Conservation (phyloP, 2,888 invertebrate species). For the Gari tellinella region DNA sequence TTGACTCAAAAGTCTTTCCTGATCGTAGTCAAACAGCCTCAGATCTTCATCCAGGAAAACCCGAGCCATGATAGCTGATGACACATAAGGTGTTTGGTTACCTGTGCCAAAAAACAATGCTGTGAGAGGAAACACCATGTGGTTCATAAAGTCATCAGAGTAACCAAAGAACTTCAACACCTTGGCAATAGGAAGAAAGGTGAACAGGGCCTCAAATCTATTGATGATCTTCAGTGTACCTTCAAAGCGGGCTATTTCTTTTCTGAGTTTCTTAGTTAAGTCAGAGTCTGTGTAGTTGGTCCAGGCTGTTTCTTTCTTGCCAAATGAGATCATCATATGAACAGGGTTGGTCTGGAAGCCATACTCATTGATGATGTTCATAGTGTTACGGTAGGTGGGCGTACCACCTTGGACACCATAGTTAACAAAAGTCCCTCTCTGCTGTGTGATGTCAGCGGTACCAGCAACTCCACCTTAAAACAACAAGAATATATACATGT, state of each 20-base stretch:
- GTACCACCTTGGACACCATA: conserved; percentile 73
- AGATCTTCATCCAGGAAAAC: conserved; percentile 77
- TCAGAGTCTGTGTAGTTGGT: conserved; percentile 73
- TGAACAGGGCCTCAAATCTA: conserved; percentile 70
- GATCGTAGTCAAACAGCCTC: conserved; percentile 74
- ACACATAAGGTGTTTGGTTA: conserved; percentile 75
- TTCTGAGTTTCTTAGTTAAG: conserved; percentile 60
- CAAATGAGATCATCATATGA: conserved; percentile 76
- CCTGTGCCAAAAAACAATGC: conserved; percentile 79
- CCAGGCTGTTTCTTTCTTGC: conserved; percentile 73
- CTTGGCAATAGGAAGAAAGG: conserved; percentile 73
- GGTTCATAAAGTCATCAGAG: conserved; percentile 74
- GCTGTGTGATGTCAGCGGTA: conserved; percentile 36
- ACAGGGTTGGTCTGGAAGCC: conserved; percentile 70
- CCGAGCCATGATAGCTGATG: conserved; percentile 75
- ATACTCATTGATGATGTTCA: conserved; percentile 70
- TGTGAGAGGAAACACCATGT: conserved; percentile 76
- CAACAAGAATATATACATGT: no score
- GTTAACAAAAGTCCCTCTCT: conserved; percentile 51
- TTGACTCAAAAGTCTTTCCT: conserved; percentile 69
- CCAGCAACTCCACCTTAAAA: conserved; percentile 75
- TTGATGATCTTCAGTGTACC: conserved; percentile 67
- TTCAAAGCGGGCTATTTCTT: conserved; percentile 73
- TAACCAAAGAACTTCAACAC: conserved; percentile 72
- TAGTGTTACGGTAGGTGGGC: conserved; percentile 73